Conservation (phyloP, 1,140 invertebrate species). For the Sitophilus oryzae region DNA sequence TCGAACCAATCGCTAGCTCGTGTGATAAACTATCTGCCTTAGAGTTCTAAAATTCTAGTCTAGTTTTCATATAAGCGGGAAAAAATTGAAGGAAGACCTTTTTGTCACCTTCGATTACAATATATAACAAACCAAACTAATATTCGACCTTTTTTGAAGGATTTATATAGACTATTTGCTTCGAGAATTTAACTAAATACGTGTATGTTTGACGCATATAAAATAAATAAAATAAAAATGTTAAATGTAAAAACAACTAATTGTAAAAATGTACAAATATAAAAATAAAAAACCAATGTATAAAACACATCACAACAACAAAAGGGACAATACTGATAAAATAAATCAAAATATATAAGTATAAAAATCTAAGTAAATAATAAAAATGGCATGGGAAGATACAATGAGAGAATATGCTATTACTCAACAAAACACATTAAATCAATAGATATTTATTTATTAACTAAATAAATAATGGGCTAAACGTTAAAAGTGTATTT, state of each 20-base stretch:
- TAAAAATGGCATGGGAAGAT: slow-evolving; percentile 14
- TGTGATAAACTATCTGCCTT: slow-evolving; percentile 3
- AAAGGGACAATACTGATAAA: not conserved
- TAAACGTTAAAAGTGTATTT: slow-evolving; percentile 15
- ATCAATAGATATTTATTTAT: slow-evolving; percentile 9
- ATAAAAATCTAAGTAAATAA: slow-evolving; percentile 8
- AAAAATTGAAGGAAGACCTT: slow-evolving; percentile 2
- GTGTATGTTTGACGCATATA: no score
- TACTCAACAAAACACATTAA: slow-evolving; percentile 5
- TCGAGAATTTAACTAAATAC: no score
- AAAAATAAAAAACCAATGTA: not conserved
- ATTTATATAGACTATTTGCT: not conserved
- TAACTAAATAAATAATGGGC: slow-evolving; percentile 16
- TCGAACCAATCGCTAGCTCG: slow-evolving; percentile 5
- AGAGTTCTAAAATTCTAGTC: slow-evolving; percentile 6
- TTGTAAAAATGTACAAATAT: not conserved
- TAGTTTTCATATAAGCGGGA: not conserved
- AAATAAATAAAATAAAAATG: no score
- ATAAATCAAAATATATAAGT: slow-evolving; percentile 4
- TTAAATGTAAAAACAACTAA: not conserved
- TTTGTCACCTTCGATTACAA: not conserved
- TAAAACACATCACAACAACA: not conserved
- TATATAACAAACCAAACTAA: not conserved
- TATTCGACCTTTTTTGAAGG: not conserved
- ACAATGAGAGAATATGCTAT: slow-evolving; percentile 12